Conservation (phyloP, 2,113 vertebrate genomes). For the Ammodytes dubius region DNA sequence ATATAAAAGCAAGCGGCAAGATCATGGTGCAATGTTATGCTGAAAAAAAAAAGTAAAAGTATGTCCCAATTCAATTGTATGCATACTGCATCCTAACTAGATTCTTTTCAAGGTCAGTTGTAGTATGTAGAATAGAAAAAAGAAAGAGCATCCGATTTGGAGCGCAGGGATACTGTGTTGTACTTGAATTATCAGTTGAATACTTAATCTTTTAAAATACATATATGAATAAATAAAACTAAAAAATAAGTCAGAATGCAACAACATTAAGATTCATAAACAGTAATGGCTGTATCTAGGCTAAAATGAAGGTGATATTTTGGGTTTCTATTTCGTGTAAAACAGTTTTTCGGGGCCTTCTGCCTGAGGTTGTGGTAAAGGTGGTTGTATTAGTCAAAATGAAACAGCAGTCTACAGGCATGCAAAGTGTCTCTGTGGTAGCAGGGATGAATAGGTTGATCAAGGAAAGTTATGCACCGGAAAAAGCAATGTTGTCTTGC, state of each 20-base stretch:
- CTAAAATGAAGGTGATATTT: background rate
- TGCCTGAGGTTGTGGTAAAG: conserved; percentile 6
- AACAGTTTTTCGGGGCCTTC: conserved; percentile 17
- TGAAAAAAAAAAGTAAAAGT: no score
- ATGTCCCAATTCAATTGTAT: no score
- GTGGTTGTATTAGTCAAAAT: conserved; percentile 9
- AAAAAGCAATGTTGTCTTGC: conserved; percentile 2
- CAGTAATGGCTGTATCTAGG: background rate
- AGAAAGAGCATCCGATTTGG: no score
- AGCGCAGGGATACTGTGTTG: no score
- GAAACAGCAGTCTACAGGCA: conserved; percentile 12
- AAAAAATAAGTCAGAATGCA: conserved; percentile 12
- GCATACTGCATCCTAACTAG: no score
- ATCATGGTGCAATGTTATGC: no score
- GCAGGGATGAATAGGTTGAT: background rate
- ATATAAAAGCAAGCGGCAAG: no score
- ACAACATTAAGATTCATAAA: background rate
- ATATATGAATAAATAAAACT: no score
- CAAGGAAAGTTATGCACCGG: background rate
- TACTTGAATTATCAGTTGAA: no score
- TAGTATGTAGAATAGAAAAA: no score
- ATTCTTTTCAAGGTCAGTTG: no score
- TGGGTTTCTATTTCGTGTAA: background rate
- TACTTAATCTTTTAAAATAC: no score
- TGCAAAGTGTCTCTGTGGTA: background rate